These are phyloP conservation scores for Apamea monoglypha DNA, from an alignment of 2,888 invertebrate species.

Conservation along the genomic window DNA sequence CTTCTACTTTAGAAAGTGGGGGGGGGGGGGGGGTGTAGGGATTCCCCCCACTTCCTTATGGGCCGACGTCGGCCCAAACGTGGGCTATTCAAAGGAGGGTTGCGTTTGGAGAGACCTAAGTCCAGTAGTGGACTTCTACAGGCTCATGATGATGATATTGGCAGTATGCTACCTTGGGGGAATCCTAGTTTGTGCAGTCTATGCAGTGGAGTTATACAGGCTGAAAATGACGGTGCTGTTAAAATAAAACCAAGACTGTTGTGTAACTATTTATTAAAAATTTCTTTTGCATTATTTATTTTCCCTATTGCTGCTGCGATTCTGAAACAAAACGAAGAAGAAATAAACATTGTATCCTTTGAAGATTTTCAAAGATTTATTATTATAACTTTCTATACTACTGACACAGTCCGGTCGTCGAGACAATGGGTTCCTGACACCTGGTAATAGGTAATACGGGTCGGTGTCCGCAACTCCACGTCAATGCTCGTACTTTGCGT, in stretches of 20 bases:
- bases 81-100: not conserved
- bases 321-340: constrained; percentile 44
- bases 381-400: not conserved
- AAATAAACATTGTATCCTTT: not conserved
- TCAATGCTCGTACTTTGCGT: too few species aligned
- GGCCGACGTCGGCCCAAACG: not conserved
- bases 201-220: not conserved
- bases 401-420: too few species aligned
- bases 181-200: not conserved
- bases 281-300: constrained; percentile 20
- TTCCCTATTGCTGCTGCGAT: constrained; percentile 53
- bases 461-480: too few species aligned
- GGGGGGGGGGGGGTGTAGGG: too few species aligned
- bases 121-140: not conserved
- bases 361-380: not conserved
- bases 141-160: not conserved
- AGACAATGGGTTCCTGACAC: not conserved
- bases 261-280: constrained; percentile 56
- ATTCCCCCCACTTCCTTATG: not conserved
- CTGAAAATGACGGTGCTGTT: not conserved
- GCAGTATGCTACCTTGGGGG: not conserved
- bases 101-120: not conserved
- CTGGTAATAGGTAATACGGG: too few species aligned
- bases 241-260: constrained; percentile 29
- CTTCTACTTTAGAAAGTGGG: too few species aligned